Base-by-base conservation (phyloP, 1,140 invertebrate species). In the Calliopsis andreniformis region DNA sequence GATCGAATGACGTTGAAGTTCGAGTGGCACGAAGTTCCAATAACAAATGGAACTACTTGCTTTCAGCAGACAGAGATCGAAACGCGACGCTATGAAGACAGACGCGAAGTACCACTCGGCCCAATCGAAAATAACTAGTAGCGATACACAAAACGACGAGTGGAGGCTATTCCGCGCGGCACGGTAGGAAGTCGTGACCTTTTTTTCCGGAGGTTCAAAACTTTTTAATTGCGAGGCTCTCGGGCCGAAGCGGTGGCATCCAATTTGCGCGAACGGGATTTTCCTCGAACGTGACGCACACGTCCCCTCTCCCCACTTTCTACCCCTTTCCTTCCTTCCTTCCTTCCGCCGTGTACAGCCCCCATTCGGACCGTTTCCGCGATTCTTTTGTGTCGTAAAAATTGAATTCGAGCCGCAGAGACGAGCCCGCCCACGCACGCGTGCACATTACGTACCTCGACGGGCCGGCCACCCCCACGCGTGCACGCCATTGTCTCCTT, bases 141-240 rank as follows among this genome's bases (percentile, higher is more conserved):
- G 18, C 45, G 18, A n/a, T n/a, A 61, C 6, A 16, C 14, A 16
- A 47, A 47, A 32, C 3, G 14, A 7, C 8, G 1, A 23, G 14
- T 3, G n/a, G 1, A 32, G 14, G 30, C 10, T 10, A 42, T 61
- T 25, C 25, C 68, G 28, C 30, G 30, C 30, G 58, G 16, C 2
- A 3, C 45, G 18, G 10, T 18, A 42, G 64, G 49, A 72, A 56
- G 53, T 86, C 72, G 72, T 71, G 72, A 83, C 73, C 59, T 80
- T 66, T 43, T 72, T 69, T 72, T 28, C 25, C 49, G 77, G n/a
- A 78, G 76, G 86, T 87, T 87, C 84, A 84, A 89, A 91, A 91
- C 85, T 90, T 92, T 91, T 92, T 91, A 91, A 91, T 92, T 89
- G 89, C 88, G 84, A 88, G 87, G 86, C 87, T 89, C 88, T 42